Evolutionary conservation across 2,797 vertebrate genomes (phyloP).

Genomic region (Catharus ustulatus): DNA sequence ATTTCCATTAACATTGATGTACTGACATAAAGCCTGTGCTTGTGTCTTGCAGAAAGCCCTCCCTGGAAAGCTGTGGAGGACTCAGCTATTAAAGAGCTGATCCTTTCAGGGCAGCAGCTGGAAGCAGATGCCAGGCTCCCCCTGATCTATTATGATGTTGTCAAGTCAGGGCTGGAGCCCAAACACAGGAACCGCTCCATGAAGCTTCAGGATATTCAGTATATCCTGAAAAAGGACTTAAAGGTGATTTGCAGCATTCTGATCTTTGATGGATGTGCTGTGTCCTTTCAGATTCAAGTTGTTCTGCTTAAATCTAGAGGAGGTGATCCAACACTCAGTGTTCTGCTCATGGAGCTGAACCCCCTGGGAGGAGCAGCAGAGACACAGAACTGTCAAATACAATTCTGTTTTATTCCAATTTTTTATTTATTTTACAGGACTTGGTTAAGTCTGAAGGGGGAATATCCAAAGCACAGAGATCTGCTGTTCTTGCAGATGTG

Average conservation of each 20-base stretch:
- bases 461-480: not conserved
- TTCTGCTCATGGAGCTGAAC: not conserved
- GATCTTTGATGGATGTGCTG: not conserved
- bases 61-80: constrained; percentile 79
- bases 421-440: constrained; percentile 57
- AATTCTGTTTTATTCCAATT: not conserved
- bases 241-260: constrained; percentile 64
- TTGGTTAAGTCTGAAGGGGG: constrained; percentile 48
- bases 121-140: constrained; percentile 76
- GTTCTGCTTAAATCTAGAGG: not conserved
- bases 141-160: constrained; percentile 70
- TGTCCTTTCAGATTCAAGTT: not conserved
- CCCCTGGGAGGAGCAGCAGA: not conserved
- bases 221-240: constrained; percentile 77
- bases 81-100: constrained; percentile 62
- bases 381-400: not conserved
- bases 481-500: constrained; percentile 36
- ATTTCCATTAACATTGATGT: not conserved
- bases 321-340: not conserved
- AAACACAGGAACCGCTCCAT: constrained; percentile 71
- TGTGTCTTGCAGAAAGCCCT: constrained; percentile 72
- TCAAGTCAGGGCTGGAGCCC: constrained; percentile 74
- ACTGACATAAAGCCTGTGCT: not conserved
- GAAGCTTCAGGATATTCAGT: constrained; percentile 78
- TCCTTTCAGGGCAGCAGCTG: constrained; percentile 69